These are phyloP conservation scores for Papilio xuthus DNA, from an alignment of 1,140 invertebrate species.

Conservation along the genomic window DNA sequence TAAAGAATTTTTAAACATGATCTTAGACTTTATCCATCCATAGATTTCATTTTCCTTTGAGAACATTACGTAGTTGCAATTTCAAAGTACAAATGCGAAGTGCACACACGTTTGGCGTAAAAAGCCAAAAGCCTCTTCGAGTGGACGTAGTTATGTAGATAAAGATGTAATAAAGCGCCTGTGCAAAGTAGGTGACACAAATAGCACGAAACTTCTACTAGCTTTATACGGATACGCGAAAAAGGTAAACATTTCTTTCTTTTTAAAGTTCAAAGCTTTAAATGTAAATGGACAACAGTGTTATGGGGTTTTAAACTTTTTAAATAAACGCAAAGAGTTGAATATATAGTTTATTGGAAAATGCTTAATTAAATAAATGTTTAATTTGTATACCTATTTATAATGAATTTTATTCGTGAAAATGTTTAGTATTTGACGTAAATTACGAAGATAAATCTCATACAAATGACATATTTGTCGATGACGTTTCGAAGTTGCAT, in stretches of 20 bases:
- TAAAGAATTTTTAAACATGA: no score
- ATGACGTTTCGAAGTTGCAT: no score
- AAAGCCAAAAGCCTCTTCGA: slow-evolving; percentile 23
- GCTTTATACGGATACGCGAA: slow-evolving; percentile 27
- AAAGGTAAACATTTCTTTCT: slow-evolving; percentile 24
- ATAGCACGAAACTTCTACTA: slow-evolving; percentile 22
- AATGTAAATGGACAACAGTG: not conserved
- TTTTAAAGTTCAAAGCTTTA: slow-evolving; percentile 11
- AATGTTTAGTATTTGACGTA: no score
- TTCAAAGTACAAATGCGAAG: slow-evolving; percentile 12
- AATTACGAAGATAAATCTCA: no score
- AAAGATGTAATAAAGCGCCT: slow-evolving; percentile 27
- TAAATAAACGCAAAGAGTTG: not conserved
- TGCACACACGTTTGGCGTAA: slow-evolving; percentile 15
- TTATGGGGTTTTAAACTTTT: not conserved
- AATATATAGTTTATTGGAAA: not conserved
- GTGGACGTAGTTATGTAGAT: slow-evolving; percentile 31
- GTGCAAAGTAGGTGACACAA: slow-evolving; percentile 35
- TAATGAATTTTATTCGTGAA: not conserved
- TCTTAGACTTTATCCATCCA: not conserved
- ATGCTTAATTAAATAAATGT: not conserved
- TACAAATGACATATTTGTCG: no score
- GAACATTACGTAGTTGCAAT: slow-evolving; percentile 6
- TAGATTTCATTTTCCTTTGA: not conserved
- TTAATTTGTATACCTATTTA: not conserved